Conservation (phyloP, 1,140 invertebrate species). For the Periplaneta americana region DNA sequence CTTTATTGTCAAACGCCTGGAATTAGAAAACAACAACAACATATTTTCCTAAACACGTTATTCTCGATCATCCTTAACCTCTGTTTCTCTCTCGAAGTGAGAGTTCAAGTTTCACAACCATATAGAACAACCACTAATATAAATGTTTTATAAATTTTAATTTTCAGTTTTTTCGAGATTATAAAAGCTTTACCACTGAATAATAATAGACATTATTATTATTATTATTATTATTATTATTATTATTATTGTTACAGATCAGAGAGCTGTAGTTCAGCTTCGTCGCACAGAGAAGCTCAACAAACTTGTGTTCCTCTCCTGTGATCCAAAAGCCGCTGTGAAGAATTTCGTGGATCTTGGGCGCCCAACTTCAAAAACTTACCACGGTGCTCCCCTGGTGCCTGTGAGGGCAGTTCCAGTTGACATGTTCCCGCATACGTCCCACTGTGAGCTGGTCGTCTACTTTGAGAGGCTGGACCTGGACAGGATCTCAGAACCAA, state of each 20-base stretch:
- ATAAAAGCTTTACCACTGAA: too few relatives aligned
- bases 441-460: slow-evolving; percentile 82
- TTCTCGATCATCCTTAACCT: too few relatives aligned
- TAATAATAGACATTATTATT: background rate
- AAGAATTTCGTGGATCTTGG: slow-evolving; percentile 89
- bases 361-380: slow-evolving; percentile 72
- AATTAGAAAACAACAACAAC: too few relatives aligned
- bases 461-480: slow-evolving; percentile 62
- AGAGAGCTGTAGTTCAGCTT: slow-evolving; percentile 70
- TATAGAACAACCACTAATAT: too few relatives aligned
- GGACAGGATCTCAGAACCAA: background rate
- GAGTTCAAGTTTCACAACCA: too few relatives aligned
- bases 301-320: slow-evolving; percentile 85
- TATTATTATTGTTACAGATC: slow-evolving; percentile 51
- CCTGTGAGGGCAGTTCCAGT: slow-evolving; percentile 77
- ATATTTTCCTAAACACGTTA: too few relatives aligned
- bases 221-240: background rate
- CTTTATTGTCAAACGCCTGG: too few relatives aligned
- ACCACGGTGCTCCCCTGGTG: slow-evolving; percentile 73
- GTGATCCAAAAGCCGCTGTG: slow-evolving; percentile 77
- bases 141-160: too few relatives aligned
- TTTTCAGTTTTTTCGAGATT: too few relatives aligned
- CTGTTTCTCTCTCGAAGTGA: too few relatives aligned
- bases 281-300: slow-evolving; percentile 69
- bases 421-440: slow-evolving; percentile 92